Base-by-base conservation (phyloP, 2,888 invertebrate genomes). In the Brachypalpus laphriformis region DNA sequence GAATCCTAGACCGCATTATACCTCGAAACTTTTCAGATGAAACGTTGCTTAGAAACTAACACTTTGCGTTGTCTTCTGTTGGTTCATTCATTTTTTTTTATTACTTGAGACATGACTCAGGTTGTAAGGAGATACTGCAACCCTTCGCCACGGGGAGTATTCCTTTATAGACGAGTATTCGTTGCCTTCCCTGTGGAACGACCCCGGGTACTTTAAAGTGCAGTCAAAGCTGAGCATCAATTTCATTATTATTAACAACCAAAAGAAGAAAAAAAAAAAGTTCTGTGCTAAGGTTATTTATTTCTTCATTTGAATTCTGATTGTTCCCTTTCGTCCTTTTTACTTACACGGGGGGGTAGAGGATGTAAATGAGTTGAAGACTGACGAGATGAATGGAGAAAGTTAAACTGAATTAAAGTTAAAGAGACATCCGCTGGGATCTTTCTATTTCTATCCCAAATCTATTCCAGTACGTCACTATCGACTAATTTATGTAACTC, bases 31-130 rank as follows among this genome's bases (percentile, higher is more conserved):
- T 59, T 59, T 16, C 7, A 45, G 54, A 70, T 63, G 75, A 75
- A 61, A 71, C 71, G 75, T 76, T 85, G 81, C 85, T 85, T 85
- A 85, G 85, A 81, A 81, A 85, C 85, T 85, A 76, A 76, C 75
- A 81, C 75, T 81, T 59, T n/a, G 11, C 34, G 22, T 54, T 51
- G 47, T 56, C 40, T 70, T 47, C 47, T 47, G 14, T 16, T n/a
- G 11, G 25, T 28, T 37, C 14, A 25, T 25, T 14, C 9, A 11
- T n/a, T n/a, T n/a, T n/a, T n/a, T n/a, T 45, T 63, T 56, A 63
- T 70, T 70, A 59, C 72, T 85, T 81, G 18, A 71, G 81, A 56
- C 68, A 59, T 72, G 63, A 75, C 47, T 81, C 68, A 63, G 42
- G 66, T 45, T 31, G 47, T 59, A 80, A 71, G 81, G 47, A 59